Conservation (phyloP, 2,113 vertebrate species). For the Cheirogaleus medius region DNA sequence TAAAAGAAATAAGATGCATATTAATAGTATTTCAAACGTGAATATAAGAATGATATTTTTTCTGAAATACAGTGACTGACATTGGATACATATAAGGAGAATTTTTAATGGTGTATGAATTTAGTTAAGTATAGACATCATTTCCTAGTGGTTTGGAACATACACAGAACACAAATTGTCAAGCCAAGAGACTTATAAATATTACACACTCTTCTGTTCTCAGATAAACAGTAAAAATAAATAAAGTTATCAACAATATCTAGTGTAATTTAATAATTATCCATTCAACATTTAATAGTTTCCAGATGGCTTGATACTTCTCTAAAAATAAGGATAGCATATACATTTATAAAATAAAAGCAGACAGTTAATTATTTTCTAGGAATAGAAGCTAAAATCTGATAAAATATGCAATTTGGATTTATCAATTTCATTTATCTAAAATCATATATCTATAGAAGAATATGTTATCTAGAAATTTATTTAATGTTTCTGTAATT, state of each 20-base stretch:
- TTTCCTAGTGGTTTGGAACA: conserved; percentile 36
- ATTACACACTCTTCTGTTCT: conserved; percentile 26
- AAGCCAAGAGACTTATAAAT: conserved; percentile 48
- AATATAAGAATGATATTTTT: not conserved
- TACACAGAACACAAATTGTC: conserved; percentile 32
- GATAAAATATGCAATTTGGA: conserved; percentile 13
- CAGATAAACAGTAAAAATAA: conserved; percentile 68
- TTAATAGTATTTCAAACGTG: not conserved
- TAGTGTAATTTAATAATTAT: conserved; percentile 59
- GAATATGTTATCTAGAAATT: not conserved
- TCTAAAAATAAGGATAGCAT: conserved; percentile 41
- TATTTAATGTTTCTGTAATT: conserved; percentile 20
- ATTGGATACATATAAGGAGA: not conserved
- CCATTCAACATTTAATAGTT: conserved; percentile 56
- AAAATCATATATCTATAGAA: not conserved
- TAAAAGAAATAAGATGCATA: conserved; percentile 31
- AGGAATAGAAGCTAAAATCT: conserved; percentile 22
- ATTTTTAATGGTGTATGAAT: conserved; percentile 42
- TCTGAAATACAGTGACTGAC: conserved; percentile 28
- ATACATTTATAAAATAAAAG: conserved; percentile 35
- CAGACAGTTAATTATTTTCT: conserved; percentile 31
- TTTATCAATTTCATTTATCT: conserved; percentile 26
- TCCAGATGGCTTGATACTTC: conserved; percentile 55
- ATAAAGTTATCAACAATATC: conserved; percentile 52
- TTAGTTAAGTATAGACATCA: conserved; percentile 30